phyloP scores from a whole-genome alignment of 2,113 vertebrate species.

The Phyllostomus discolor region DNA sequence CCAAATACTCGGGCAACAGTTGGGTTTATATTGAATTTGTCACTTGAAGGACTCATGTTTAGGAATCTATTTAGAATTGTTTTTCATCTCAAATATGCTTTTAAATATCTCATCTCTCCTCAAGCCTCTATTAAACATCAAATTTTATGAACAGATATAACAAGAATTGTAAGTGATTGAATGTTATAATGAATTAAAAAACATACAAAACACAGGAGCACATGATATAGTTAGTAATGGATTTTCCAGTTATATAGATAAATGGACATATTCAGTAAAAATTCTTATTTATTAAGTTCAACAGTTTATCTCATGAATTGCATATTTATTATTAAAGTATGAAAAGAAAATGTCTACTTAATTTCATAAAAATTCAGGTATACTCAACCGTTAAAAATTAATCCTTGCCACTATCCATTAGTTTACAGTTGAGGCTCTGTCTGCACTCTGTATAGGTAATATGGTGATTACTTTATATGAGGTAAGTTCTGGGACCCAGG shows the following conservation, averaged over 20 bases:
- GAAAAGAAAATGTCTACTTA: not conserved
- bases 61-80: slow-evolving; percentile 32
- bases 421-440: not conserved
- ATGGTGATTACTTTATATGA: not conserved
- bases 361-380: not conserved
- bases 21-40: slow-evolving; percentile 54
- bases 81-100: slow-evolving; percentile 67
- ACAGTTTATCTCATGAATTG: not conserved
- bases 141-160: slow-evolving; percentile 25
- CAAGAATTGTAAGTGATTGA: not conserved
- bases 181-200: not conserved
- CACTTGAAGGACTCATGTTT: slow-evolving; percentile 48
- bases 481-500: not conserved
- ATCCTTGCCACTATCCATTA: not conserved
- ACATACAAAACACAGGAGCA: not conserved
- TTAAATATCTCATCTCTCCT: slow-evolving; percentile 4
- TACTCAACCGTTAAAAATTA: not conserved
- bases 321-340: not conserved
- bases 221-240: not conserved
- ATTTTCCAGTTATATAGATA: not conserved
- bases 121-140: not conserved
- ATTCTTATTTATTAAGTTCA: not conserved
- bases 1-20: slow-evolving; percentile 60
- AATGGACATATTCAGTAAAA: not conserved
- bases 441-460: not conserved